Evolutionary conservation across 1,140 invertebrate genomes (phyloP).

Genomic region (Cataglyphis hispanica): DNA sequence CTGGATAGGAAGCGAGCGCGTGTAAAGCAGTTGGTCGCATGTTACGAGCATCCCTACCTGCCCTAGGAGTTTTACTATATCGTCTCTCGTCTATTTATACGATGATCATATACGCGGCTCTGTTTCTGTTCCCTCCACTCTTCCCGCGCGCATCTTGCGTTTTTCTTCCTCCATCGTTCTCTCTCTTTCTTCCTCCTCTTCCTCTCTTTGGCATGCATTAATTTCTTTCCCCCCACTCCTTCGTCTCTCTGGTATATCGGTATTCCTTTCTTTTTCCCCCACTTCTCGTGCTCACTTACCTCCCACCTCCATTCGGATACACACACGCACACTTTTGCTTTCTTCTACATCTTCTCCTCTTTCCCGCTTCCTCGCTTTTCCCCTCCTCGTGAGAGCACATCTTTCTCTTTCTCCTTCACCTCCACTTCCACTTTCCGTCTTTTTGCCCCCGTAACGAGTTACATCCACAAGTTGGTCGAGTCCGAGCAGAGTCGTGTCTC

Average conservation of each 20-base stretch:
- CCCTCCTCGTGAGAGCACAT: constrained; percentile 29
- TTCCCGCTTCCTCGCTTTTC: constrained; percentile 70
- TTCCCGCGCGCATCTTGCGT: constrained; percentile 41
- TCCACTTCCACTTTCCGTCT: constrained; percentile 55
- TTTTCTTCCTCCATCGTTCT: constrained; percentile 40
- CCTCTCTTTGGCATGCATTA: constrained; percentile 43
- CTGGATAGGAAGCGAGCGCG: constrained; percentile 55
- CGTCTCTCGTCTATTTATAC: constrained; percentile 84
- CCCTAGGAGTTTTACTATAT: constrained; percentile 70
- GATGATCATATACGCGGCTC: constrained; percentile 81
- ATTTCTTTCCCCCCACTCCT: constrained; percentile 44
- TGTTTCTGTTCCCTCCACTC: constrained; percentile 74
- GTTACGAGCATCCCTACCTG: constrained; percentile 73
- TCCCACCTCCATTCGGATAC: constrained; percentile 71
- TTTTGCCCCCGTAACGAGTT: constrained; percentile 72
- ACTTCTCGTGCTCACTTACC: constrained; percentile 7
- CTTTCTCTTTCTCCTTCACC: constrained; percentile 61
- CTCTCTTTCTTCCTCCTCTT: constrained; percentile 42
- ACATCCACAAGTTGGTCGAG: constrained; percentile 65
- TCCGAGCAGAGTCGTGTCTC: not conserved
- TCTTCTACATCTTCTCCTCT: constrained; percentile 49
- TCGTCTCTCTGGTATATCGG: constrained; percentile 37
- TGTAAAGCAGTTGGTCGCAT: constrained; percentile 63
- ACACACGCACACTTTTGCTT: constrained; percentile 40
- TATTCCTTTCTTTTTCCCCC: constrained; percentile 40